Evolutionary conservation across 2,113 vertebrate genomes (phyloP).

Genomic region (Lipotes vexillifer): DNA sequence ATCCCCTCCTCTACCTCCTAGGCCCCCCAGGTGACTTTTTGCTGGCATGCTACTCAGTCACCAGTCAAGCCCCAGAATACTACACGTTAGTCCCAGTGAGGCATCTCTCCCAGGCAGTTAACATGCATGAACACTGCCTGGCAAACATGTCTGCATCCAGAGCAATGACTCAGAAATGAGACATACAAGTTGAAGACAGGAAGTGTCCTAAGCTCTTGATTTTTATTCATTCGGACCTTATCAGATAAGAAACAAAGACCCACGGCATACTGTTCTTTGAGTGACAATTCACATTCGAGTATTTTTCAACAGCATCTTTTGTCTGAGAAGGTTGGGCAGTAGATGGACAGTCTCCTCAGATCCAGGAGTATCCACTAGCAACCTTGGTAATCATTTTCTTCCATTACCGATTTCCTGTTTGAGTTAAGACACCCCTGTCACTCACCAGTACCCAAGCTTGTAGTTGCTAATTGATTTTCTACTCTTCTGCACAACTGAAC

Average conservation of each 20-base stretch:
- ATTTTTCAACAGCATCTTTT: background rate
- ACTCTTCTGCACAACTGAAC: constrained; percentile 61
- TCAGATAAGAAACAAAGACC: background rate
- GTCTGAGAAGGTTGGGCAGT: background rate
- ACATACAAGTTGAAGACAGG: background rate
- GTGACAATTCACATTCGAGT: background rate
- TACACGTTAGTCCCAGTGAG: background rate
- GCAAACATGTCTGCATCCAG: background rate
- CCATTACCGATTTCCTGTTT: constrained; percentile 43
- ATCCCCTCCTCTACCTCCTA: background rate
- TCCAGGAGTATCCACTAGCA: background rate
- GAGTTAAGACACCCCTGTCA: constrained; percentile 34
- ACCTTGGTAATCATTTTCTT: constrained; percentile 28
- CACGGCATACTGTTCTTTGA: background rate
- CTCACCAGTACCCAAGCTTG: constrained; percentile 45
- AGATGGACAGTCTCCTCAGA: background rate
- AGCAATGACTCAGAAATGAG: background rate
- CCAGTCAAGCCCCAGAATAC: fast-evolving
- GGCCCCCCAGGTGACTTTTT: background rate
- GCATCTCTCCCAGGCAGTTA: background rate
- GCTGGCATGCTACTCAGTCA: background rate
- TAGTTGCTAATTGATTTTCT: constrained; percentile 72
- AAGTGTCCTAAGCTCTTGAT: background rate
- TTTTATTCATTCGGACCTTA: background rate
- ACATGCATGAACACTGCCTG: background rate